A percentile compares a stretch with the other conserved stretches of the same genome.
Conservation (phyloP, 2,797 vertebrate species). For the Brotula barbata region DNA sequence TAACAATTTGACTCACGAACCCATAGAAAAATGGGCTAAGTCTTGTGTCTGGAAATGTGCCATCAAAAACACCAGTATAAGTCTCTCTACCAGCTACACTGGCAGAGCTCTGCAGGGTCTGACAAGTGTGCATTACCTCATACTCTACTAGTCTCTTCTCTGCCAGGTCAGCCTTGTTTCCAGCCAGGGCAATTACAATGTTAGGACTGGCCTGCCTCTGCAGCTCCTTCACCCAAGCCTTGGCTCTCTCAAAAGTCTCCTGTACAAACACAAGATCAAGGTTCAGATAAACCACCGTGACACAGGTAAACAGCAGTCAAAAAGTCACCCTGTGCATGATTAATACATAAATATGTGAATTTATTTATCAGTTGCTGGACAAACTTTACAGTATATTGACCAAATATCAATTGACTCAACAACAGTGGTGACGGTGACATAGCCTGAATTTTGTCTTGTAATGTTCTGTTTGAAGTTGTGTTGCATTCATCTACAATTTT, state of each 20-base stretch:
- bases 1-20: too few relatives aligned
- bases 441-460: not conserved
- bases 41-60: too few relatives aligned
- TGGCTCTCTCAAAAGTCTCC: slow-evolving; percentile 86
- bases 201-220: slow-evolving; percentile 88
- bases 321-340: not conserved
- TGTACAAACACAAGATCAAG: slow-evolving; percentile 46
- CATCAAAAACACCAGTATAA: too few relatives aligned
- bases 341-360: not conserved
- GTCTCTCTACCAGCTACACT: too few relatives aligned
- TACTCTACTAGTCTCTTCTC: slow-evolving; percentile 86
- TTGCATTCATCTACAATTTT: not conserved
- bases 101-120: too few relatives aligned
- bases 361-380: not conserved
- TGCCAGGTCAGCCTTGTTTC: slow-evolving; percentile 85
- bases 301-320: not conserved
- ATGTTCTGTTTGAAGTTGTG: not conserved
- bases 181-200: slow-evolving; percentile 86
- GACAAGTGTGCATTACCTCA: slow-evolving; percentile 70
- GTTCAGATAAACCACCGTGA: slow-evolving; percentile 7
- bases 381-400: not conserved
- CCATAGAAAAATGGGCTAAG: too few relatives aligned
- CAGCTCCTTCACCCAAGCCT: slow-evolving; percentile 88
- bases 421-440: not conserved
- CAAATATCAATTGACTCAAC: not conserved